Percentiles rank a stretch among this genome's conserved stretches.
These are phyloP conservation scores for Tetrapedia diversipes DNA, from an alignment of 2,888 invertebrate species.

Conservation along the genomic window DNA sequence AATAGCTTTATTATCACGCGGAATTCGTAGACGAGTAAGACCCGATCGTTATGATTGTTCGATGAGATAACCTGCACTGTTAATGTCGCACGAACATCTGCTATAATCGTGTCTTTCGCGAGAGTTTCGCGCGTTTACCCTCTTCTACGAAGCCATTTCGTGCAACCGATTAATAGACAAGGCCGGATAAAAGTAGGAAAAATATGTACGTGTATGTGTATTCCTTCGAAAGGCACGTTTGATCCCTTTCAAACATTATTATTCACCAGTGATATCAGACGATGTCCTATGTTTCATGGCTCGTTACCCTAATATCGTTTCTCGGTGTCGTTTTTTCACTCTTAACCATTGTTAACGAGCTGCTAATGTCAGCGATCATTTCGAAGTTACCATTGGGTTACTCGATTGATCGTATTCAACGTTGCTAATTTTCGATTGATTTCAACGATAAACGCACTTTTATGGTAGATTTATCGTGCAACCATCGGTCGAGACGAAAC, in stretches of 20 bases:
- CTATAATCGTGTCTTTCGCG: conserved; percentile 6
- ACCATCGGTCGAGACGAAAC: background rate
- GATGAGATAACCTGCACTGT: conserved; percentile 34
- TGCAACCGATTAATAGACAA: too few relatives aligned
- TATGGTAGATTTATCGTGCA: too few relatives aligned
- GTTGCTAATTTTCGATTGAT: background rate
- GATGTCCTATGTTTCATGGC: too few relatives aligned
- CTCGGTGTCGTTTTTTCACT: too few relatives aligned
- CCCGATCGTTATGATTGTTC: conserved; percentile 21
- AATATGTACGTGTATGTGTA: background rate
- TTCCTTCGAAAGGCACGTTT: background rate
- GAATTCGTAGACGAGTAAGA: conserved; percentile 11
- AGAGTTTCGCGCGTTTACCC: conserved; percentile 14
- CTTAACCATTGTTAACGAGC: too few relatives aligned
- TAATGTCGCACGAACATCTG: conserved; percentile 26
- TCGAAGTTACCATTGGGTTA: background rate
- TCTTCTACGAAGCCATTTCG: background rate
- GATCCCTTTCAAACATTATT: too few relatives aligned
- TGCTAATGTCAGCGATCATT: too few relatives aligned
- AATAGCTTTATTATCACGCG: conserved; percentile 36
- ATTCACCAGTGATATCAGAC: too few relatives aligned
- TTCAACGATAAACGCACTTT: too few relatives aligned
- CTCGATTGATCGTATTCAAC: too few relatives aligned
- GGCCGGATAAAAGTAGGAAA: background rate
- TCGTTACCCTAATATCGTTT: too few relatives aligned